Percentiles rank a stretch among this genome's conserved stretches.
Conservation (phyloP, 2,888 invertebrate genomes). For the Volucella inanis region DNA sequence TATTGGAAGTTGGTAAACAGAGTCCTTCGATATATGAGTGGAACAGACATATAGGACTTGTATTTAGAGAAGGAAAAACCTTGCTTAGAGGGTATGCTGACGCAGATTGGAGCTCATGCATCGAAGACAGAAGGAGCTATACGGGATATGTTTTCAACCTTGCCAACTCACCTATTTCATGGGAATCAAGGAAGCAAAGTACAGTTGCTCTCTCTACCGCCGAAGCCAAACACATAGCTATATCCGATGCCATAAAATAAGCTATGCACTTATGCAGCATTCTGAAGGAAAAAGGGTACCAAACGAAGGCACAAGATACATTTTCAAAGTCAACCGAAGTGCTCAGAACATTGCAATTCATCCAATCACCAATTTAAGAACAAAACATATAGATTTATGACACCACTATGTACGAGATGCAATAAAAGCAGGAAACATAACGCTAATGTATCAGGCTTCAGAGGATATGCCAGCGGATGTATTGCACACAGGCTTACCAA, state of each 20-base stretch:
- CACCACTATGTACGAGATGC: background rate
- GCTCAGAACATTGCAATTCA: background rate
- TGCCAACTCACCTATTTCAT: background rate
- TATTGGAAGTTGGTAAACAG: background rate
- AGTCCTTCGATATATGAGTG: background rate
- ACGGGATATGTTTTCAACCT: background rate
- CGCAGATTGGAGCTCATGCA: background rate
- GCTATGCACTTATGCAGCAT: background rate
- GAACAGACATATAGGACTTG: background rate
- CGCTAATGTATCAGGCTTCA: too few species aligned
- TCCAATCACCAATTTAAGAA: background rate
- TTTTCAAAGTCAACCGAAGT: background rate
- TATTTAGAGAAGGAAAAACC: background rate
- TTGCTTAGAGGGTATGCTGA: background rate
- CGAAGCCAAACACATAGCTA: conserved; percentile 55
- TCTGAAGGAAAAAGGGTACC: background rate
- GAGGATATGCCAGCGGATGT: background rate
- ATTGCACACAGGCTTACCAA: background rate
- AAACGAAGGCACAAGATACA: background rate
- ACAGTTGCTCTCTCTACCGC: conserved; percentile 44
- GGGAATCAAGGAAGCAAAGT: conserved; percentile 46
- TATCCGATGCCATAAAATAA: conserved; percentile 1
- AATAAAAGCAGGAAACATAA: background rate
- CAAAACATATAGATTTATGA: background rate
- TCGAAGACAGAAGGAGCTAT: background rate